Base-by-base conservation (phyloP, 1,140 invertebrate genomes). In the Ptiloglossa arizonensis region DNA sequence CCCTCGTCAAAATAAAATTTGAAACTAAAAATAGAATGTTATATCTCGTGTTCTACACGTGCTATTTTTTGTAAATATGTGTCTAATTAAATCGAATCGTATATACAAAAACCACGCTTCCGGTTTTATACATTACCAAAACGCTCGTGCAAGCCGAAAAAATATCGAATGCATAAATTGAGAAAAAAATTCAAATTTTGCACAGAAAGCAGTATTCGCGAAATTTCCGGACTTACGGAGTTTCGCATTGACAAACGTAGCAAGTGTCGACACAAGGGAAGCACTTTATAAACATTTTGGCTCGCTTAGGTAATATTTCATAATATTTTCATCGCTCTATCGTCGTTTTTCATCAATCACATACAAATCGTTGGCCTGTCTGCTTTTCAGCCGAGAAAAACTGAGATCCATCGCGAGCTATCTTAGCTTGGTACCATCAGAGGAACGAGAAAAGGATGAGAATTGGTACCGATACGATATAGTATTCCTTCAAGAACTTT, bases 171-270 rank as follows among this genome's bases (percentile, higher is more conserved):
- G n/a, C n/a, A n/a, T 19, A 63, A 73, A 52, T 32, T 15, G 52
- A 66, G 35, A 57, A 75, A 32, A 68, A 48, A 38, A 68, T 79
- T 62, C 22, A 63, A 79, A 79, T 11, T 83, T 22, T 83, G n/a
- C 94, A 27, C 94, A 98, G 96, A 97, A 97, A 94, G 97, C 97
- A 0, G 96, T 97, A 0, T 99, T 99, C 92, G 95, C 96, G 24
- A 97, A 98, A 90, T 99, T 98, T 91, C 95, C 96, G 22, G 96
- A 98, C 86, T 90, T 98, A 38, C 93, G 96, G 70, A 95, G 96
- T 59, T 99, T 99, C 93, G 95, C 98, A 0, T 92, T 99, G 60
- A 95, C 97, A 0, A 99, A 99, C 93, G 98, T 99, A 41, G 97
- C 97, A 0, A 97, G 96, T 86, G 96, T 99, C 32, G 98, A 99